A percentile compares a stretch with the other conserved stretches of the same genome.
phyloP scores from a whole-genome alignment of 2,888 invertebrate genomes.

The Euspilapteryx auroguttella region DNA sequence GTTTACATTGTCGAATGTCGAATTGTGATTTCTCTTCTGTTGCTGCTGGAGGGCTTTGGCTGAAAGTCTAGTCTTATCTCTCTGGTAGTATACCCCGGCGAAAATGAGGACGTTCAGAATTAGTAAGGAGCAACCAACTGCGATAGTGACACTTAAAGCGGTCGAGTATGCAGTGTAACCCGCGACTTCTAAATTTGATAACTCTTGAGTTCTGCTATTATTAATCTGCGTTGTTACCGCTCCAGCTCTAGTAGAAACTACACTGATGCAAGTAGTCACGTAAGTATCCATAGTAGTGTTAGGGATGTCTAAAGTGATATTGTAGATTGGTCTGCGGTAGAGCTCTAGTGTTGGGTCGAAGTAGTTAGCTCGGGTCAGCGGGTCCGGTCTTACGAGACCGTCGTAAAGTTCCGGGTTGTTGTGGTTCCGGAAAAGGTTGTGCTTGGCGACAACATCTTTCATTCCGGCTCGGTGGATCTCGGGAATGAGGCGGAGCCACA shows the following conservation, averaged over 20 bases:
- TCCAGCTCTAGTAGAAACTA: slow-evolving; percentile 70
- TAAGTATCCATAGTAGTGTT: slow-evolving; percentile 65
- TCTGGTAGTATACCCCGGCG: slow-evolving; percentile 82
- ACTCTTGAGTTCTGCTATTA: slow-evolving; percentile 73
- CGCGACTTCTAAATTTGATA: slow-evolving; percentile 79
- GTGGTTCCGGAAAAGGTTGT: slow-evolving; percentile 90
- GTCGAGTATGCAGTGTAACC: slow-evolving; percentile 77
- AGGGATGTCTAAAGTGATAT: slow-evolving; percentile 52
- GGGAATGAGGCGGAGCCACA: slow-evolving; percentile 93
- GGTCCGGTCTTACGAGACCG: slow-evolving; percentile 84
- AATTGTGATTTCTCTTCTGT: slow-evolving; percentile 62
- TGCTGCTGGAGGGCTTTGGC: slow-evolving; percentile 77
- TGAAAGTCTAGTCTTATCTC: slow-evolving; percentile 76
- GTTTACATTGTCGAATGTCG: slow-evolving; percentile 61
- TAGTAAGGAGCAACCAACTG: slow-evolving; percentile 78
- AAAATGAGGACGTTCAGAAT: slow-evolving; percentile 82
- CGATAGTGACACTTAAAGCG: slow-evolving; percentile 76
- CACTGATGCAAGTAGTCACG: slow-evolving; percentile 71
- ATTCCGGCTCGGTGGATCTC: slow-evolving; percentile 87
- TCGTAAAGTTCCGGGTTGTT: slow-evolving; percentile 89
- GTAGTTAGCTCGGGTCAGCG: slow-evolving; percentile 68
- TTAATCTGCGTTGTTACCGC: slow-evolving; percentile 47
- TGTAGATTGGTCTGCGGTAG: slow-evolving; percentile 62
- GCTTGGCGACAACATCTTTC: slow-evolving; percentile 85
- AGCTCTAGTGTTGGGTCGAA: slow-evolving; percentile 66